Conservation (phyloP, 1,140 invertebrate genomes). For the Hermetia illucens region DNA sequence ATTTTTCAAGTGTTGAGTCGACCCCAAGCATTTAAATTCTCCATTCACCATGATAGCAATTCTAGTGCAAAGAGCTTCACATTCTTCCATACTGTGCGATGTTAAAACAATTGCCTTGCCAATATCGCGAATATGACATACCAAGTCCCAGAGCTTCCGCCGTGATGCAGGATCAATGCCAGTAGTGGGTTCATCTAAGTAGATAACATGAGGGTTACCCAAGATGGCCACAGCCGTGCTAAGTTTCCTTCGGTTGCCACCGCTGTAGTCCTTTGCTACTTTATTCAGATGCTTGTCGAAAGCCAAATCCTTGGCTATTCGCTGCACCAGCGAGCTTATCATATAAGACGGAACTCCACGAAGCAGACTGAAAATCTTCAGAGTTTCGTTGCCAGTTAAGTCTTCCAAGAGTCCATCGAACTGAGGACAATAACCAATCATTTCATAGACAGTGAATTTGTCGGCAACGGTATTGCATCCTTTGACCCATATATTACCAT, state of each 20-base stretch:
- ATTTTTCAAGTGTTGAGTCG: slow-evolving; percentile 52
- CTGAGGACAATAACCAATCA: slow-evolving; percentile 73
- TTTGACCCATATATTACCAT: slow-evolving; percentile 36
- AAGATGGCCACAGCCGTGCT: slow-evolving; percentile 85
- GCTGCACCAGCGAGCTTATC: slow-evolving; percentile 26
- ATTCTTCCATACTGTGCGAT: slow-evolving; percentile 76
- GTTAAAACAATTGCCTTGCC: slow-evolving; percentile 63
- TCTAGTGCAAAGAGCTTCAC: slow-evolving; percentile 72
- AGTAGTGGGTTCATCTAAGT: slow-evolving; percentile 73
- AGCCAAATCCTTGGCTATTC: slow-evolving; percentile 31
- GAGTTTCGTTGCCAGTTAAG: slow-evolving; percentile 63
- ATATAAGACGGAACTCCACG: slow-evolving; percentile 46
- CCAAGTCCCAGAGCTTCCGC: slow-evolving; percentile 61
- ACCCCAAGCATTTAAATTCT: slow-evolving; percentile 54
- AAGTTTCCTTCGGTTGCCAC: slow-evolving; percentile 90
- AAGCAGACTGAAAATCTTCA: slow-evolving; percentile 58
- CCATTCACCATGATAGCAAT: slow-evolving; percentile 83
- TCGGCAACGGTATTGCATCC: slow-evolving; percentile 37
- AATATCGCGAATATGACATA: slow-evolving; percentile 40
- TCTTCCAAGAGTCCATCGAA: slow-evolving; percentile 70
- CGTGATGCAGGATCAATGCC: slow-evolving; percentile 76
- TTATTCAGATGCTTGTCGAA: slow-evolving; percentile 34
- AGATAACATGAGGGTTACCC: slow-evolving; percentile 80
- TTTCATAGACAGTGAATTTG: slow-evolving; percentile 39
- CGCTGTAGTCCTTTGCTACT: slow-evolving; percentile 53